These are phyloP conservation scores for Ichneumon xanthorius DNA, from an alignment of 2,888 invertebrate species.

Conservation along the genomic window DNA sequence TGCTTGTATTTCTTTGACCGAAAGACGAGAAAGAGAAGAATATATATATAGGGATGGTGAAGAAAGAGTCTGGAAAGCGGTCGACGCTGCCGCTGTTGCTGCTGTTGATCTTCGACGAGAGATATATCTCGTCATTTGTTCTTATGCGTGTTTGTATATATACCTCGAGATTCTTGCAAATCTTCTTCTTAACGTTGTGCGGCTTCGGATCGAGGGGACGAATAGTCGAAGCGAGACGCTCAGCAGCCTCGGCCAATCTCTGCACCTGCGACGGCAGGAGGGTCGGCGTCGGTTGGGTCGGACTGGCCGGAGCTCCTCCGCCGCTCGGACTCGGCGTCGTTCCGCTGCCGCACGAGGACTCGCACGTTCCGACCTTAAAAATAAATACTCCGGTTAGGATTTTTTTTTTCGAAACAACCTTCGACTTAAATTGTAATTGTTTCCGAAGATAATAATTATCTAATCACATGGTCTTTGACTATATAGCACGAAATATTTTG, in stretches of 20 bases:
- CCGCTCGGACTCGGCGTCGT: slow-evolving; percentile 83
- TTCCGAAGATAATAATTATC: not conserved
- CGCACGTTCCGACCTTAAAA: slow-evolving; percentile 81
- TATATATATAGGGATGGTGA: slow-evolving; percentile 18
- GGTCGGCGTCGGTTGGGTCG: slow-evolving; percentile 90
- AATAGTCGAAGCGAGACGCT: slow-evolving; percentile 92
- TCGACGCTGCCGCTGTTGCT: slow-evolving; percentile 9
- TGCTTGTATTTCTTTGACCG: slow-evolving; percentile 53
- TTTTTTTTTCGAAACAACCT: not conserved
- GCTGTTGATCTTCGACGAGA: not conserved
- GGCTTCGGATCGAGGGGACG: slow-evolving; percentile 96
- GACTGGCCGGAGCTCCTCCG: slow-evolving; percentile 81
- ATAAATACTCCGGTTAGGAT: not conserved
- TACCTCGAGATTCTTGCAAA: slow-evolving; percentile 95
- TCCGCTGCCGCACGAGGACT: slow-evolving; percentile 83
- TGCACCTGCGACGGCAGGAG: slow-evolving; percentile 94
- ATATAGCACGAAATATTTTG: too few species aligned
- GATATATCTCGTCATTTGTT: slow-evolving; percentile 4
- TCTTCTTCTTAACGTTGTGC: slow-evolving; percentile 95
- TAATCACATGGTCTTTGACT: not conserved
- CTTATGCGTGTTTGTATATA: slow-evolving; percentile 58
- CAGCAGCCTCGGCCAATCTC: slow-evolving; percentile 93
- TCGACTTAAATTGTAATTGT: not conserved
- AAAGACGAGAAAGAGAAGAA: slow-evolving; percentile 23
- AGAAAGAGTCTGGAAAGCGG: slow-evolving; percentile 37